These are phyloP conservation scores for Grapholita molesta DNA, from an alignment of 1,140 invertebrate genomes.

Conservation along the genomic window DNA sequence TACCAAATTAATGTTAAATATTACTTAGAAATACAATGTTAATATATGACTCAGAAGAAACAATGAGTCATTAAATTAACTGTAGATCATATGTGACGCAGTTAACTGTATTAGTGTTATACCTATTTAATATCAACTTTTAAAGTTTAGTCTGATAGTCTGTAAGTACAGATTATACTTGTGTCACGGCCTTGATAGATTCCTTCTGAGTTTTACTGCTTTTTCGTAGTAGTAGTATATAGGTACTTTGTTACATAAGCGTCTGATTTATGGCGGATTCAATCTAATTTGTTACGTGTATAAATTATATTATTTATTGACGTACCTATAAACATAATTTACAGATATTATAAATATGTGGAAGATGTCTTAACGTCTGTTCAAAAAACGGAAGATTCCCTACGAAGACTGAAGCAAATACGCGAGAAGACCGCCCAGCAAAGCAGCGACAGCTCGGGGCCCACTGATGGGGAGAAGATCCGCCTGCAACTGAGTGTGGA, in stretches of 20 bases:
- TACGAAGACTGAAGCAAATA: constrained; percentile 92
- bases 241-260: neutral
- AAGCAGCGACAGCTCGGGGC: constrained; percentile 60
- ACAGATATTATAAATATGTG: constrained; percentile 89
- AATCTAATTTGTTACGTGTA: too few relatives aligned
- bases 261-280: too few relatives aligned
- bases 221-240: too few relatives aligned
- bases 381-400: constrained; percentile 95
- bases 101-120: too few relatives aligned
- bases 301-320: neutral
- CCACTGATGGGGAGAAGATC: constrained; percentile 95
- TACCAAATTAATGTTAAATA: neutral
- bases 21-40: constrained; percentile 1
- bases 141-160: too few relatives aligned
- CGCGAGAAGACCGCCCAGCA: constrained; percentile 81
- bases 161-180: too few relatives aligned
- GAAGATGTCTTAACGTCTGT: constrained; percentile 94
- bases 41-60: neutral
- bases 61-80: neutral
- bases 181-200: too few relatives aligned
- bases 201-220: too few relatives aligned
- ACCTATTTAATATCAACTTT: too few relatives aligned
- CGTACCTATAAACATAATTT: constrained; percentile 33
- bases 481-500: constrained; percentile 93
- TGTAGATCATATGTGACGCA: neutral